A percentile compares a stretch with the other conserved stretches of the same genome.
These are phyloP conservation scores for Chironomus tepperi DNA, from an alignment of 1,140 invertebrate genomes.

Conservation along the genomic window DNA sequence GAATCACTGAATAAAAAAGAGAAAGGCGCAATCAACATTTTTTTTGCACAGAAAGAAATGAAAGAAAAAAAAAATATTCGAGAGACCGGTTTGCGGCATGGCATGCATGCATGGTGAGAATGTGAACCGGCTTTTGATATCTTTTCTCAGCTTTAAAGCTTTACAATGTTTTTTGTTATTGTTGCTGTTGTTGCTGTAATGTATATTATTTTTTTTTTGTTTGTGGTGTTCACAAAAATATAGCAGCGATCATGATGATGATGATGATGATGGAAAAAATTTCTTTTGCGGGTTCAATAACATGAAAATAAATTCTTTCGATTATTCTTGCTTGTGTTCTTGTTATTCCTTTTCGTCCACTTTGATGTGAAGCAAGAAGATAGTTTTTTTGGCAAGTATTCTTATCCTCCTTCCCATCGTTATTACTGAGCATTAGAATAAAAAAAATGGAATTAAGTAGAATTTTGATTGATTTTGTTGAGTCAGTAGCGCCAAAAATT, in stretches of 20 bases:
- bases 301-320: background rate
- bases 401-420: too few species aligned
- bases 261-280: background rate
- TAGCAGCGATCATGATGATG: too few species aligned
- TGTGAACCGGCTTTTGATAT: conserved; percentile 11
- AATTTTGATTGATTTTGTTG: too few species aligned
- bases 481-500: too few species aligned
- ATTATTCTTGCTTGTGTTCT: too few species aligned
- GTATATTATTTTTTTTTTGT: too few species aligned
- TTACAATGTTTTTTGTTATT: background rate
- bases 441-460: too few species aligned
- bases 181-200: background rate
- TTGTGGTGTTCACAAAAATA: too few species aligned
- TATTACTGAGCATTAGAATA: too few species aligned
- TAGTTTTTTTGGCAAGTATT: too few species aligned
- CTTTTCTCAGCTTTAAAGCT: background rate
- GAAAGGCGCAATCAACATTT: background rate
- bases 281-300: conserved; percentile 8
- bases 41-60: conserved; percentile 10
- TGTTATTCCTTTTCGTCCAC: too few species aligned
- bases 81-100: conserved; percentile 10
- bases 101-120: background rate
- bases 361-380: too few species aligned
- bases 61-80: background rate
- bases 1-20: conserved; percentile 3